phyloP scores from a whole-genome alignment of 2,888 invertebrate genomes.

The Drosophila mimica region DNA sequence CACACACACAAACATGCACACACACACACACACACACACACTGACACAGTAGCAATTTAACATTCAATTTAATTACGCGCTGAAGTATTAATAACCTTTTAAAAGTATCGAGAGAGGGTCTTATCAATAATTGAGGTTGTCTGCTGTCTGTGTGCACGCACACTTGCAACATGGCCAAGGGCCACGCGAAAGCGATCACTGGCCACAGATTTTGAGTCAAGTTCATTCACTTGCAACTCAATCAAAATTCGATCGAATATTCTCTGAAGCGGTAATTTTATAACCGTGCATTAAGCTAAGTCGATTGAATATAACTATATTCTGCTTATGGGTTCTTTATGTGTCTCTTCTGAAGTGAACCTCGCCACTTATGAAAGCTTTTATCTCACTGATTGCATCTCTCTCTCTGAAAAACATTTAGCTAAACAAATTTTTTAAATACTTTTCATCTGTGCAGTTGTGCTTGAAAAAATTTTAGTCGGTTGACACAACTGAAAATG shows the following conservation, averaged over 20 bases:
- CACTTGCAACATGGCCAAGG: constrained; percentile 28
- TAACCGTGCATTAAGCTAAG: constrained; percentile 40
- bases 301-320: constrained; percentile 34
- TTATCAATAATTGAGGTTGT: constrained; percentile 15
- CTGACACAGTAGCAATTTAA: constrained; percentile 46
- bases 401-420: background rate
- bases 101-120: constrained; percentile 29
- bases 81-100: constrained; percentile 78
- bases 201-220: constrained; percentile 11
- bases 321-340: constrained; percentile 7
- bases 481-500: background rate
- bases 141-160: constrained; percentile 20
- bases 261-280: constrained; percentile 46
- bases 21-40: constrained; percentile 19
- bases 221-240: constrained; percentile 25
- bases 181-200: constrained; percentile 22
- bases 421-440: background rate
- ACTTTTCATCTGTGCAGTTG: background rate
- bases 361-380: background rate
- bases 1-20: constrained; percentile 45
- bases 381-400: background rate
- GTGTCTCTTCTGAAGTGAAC: background rate
- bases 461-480: background rate
- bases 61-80: constrained; percentile 67
- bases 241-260: constrained; percentile 33